phyloP scores from a whole-genome alignment of 2,113 vertebrate species.

The Thalassoma bifasciatum region DNA sequence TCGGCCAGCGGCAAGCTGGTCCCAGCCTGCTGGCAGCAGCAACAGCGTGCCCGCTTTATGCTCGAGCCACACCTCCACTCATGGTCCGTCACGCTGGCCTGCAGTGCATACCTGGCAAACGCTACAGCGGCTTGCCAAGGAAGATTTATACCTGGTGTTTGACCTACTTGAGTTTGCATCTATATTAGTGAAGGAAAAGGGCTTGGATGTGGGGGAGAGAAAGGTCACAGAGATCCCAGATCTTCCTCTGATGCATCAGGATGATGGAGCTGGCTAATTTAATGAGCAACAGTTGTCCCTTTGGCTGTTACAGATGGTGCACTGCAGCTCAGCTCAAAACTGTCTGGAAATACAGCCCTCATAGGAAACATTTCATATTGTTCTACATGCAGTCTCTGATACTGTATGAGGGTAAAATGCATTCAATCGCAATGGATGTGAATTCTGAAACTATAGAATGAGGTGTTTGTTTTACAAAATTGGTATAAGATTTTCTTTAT shows the following conservation, averaged over 20 bases:
- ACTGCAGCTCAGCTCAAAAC: constrained; percentile 84
- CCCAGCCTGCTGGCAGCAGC: constrained; percentile 81
- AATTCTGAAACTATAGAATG: not conserved
- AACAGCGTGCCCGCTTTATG: constrained; percentile 83
- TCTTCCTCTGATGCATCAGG: constrained; percentile 92
- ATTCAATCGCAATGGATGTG: constrained; percentile 16
- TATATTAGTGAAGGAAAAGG: constrained; percentile 92
- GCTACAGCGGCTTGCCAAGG: constrained; percentile 84
- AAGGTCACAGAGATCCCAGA: constrained; percentile 94
- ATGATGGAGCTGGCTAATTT: constrained; percentile 98
- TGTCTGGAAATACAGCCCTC: constrained; percentile 58
- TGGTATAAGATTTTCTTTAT: no score
- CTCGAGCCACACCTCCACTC: constrained; percentile 82
- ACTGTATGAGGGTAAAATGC: constrained; percentile 30
- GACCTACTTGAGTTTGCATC: constrained; percentile 97
- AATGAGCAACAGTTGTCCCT: constrained; percentile 97
- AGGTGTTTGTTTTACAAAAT: not conserved
- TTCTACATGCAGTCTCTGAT: constrained; percentile 18
- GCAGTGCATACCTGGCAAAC: constrained; percentile 89
- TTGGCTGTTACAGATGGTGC: constrained; percentile 93
- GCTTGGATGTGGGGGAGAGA: constrained; percentile 91
- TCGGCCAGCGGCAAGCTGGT: constrained; percentile 87
- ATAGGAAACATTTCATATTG: constrained; percentile 48
- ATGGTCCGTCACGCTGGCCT: constrained; percentile 86
- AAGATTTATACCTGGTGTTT: constrained; percentile 97